Evolutionary conservation across 1,140 invertebrate genomes (phyloP), one percentile per base, ranked within the genome.

Genomic region (Eupeodes corollae): DNA sequence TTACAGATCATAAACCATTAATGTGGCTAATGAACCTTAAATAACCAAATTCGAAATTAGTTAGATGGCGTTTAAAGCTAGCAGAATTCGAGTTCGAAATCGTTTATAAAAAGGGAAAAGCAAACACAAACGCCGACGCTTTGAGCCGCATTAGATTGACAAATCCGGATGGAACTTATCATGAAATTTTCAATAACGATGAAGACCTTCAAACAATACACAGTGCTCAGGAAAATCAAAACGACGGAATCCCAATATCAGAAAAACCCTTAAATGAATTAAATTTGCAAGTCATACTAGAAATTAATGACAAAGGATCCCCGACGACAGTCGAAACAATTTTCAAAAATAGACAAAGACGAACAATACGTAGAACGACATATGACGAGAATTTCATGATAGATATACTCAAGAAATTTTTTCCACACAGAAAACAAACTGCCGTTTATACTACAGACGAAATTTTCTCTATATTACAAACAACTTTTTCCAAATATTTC

Each of bases 1-100:
- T 42, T 2, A 53, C 52, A 2, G 50, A 52, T 35, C 42, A 51
- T 40, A 34, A 40, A 44, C 46, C 50, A 18, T 18, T 54, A n/a
- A 42, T 47, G 49, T 70, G 64, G 61, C 49, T 77, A 35, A 57
- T 57, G 47, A 51, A 50, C 32, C 50, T 70, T 1, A 73, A 71
- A 52, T 56, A 65, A 21, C 48, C 53, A 3, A 58, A 54, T 38
- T 52, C 48, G 39, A 55, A 54, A 53, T 40, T 66, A 8, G 51
- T 54, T 3, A 30, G 58, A 48, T 59, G 54, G 53, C 37, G 49
- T 35, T 44, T 64, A 39, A 42, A 42, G 33, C 35, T 62, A 35
- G 41, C 50, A 40, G 59, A 66, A 47, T 59, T 54, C 46, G 49
- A 64, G 14, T 60, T 48, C 34, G 42, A 71, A 48, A 65, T 75